These are phyloP conservation scores for Drosophila basisetae DNA, from an alignment of 2,888 invertebrate species.

Conservation along the genomic window DNA sequence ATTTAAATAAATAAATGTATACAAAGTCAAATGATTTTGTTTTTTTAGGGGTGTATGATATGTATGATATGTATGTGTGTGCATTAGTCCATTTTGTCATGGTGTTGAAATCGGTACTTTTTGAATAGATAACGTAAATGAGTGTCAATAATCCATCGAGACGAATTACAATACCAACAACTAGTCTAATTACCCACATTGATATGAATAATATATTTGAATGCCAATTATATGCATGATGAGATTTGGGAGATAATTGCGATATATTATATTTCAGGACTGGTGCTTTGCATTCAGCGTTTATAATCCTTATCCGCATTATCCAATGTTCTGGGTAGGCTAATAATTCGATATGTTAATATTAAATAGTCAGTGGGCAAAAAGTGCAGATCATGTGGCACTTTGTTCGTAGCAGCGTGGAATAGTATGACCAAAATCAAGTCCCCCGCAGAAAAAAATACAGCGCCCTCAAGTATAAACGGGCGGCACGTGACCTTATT, in stretches of 20 bases:
- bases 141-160: conserved; percentile 72
- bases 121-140: conserved; percentile 9
- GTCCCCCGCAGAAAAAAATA: conserved; percentile 15
- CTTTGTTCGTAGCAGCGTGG: conserved; percentile 34
- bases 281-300: conserved; percentile 27
- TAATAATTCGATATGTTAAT: conserved; percentile 83
- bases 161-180: conserved; percentile 77
- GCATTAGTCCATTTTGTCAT: neutral
- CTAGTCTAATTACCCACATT: conserved; percentile 73
- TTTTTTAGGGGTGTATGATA: neutral
- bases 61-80: neutral
- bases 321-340: conserved; percentile 83
- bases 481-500: conserved; percentile 84
- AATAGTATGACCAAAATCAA: conserved; percentile 26
- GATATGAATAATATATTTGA: conserved; percentile 64
- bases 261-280: conserved; percentile 73
- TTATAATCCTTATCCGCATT: conserved; percentile 72
- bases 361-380: conserved; percentile 62
- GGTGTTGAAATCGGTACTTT: neutral
- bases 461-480: conserved; percentile 54
- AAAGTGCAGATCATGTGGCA: conserved; percentile 63
- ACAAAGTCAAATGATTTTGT: neutral
- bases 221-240: conserved; percentile 81
- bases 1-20: neutral
- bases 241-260: conserved; percentile 79